Evolutionary conservation across 2,797 vertebrate species (phyloP).

Genomic region (Sarcoramphus papa): DNA sequence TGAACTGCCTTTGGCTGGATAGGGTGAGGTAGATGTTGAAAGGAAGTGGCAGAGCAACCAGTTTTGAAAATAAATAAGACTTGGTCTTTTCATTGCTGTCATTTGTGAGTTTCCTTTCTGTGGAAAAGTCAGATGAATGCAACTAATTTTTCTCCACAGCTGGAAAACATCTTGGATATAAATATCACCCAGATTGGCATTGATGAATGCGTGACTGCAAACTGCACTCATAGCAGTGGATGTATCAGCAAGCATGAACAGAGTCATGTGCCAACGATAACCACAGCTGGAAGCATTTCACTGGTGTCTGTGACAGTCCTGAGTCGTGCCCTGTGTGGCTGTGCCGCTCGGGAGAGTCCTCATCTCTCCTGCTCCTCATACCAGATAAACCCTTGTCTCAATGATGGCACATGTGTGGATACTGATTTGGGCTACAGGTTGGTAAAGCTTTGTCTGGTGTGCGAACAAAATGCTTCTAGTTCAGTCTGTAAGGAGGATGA

Average conservation of each 20-base stretch:
- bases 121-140: background rate
- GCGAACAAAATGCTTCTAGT: background rate
- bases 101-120: background rate
- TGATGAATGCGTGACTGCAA: conserved; percentile 77
- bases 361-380: conserved; percentile 81
- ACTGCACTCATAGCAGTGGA: conserved; percentile 77
- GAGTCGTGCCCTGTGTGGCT: conserved; percentile 75
- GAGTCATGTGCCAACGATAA: conserved; percentile 71
- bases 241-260: conserved; percentile 78
- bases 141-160: conserved; percentile 65
- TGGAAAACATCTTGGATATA: conserved; percentile 81
- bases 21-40: background rate
- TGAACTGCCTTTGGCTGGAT: background rate
- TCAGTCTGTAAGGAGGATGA: background rate
- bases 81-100: background rate
- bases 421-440: conserved; percentile 86
- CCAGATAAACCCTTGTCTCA: conserved; percentile 80
- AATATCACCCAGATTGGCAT: conserved; percentile 81
- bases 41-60: background rate
- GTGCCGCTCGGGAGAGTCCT: conserved; percentile 74
- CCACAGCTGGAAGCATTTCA: conserved; percentile 72
- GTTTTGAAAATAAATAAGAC: background rate
- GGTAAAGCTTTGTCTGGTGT: background rate
- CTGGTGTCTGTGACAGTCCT: conserved; percentile 81
- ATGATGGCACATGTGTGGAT: conserved; percentile 83